Conservation (phyloP, 2,888 invertebrate species). For the Resseliella maxima region DNA sequence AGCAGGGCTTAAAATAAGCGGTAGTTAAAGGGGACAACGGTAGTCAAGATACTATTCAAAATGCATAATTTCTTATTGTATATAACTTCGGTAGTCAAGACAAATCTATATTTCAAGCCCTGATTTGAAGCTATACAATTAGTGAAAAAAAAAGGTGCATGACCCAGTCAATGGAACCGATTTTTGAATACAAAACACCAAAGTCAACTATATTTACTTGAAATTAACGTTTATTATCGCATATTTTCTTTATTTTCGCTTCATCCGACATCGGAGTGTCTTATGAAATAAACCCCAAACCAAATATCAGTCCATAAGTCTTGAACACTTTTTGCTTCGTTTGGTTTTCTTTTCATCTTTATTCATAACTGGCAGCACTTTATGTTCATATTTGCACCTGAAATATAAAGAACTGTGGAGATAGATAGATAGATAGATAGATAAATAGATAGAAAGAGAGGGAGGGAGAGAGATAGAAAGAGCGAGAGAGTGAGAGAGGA, state of each 20-base stretch:
- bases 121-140: no score
- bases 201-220: background rate
- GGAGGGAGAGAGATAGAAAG: background rate
- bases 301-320: background rate
- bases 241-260: conserved; percentile 24
- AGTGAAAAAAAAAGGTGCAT: no score
- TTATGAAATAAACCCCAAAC: background rate
- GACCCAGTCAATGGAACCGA: no score
- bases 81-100: no score
- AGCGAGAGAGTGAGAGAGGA: no score
- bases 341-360: no score
- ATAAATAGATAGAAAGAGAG: background rate
- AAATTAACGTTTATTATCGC: background rate
- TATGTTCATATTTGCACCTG: background rate
- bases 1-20: no score
- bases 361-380: background rate
- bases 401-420: background rate
- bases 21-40: no score
- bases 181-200: background rate
- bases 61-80: no score
- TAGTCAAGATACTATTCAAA: no score
- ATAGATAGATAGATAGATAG: no score
- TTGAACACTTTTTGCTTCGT: background rate
- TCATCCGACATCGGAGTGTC: background rate
- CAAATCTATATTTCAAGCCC: no score